Evolutionary conservation across 2,888 invertebrate genomes (phyloP), one percentile per base, ranked within the genome.

Genomic region (Drosophila sordidula): DNA sequence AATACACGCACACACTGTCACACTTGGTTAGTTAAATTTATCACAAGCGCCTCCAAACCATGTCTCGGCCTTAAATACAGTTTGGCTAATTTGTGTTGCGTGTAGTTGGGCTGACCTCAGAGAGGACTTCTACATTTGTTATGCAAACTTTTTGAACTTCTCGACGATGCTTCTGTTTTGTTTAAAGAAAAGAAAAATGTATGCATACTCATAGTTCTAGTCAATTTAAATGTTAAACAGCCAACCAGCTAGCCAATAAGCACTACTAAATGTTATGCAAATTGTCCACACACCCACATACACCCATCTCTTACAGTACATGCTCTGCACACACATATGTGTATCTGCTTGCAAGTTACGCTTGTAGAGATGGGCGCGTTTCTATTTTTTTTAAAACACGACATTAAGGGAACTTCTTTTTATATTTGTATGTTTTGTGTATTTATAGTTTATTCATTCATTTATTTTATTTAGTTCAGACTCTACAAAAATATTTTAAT

Each of bases 141-240:
- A 55, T 46, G 54, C 55, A 55, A 74, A 61, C 14, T 61, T 55
- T 41, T 25, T 22, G 34, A 11, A 16, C 32, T 47, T 25, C 34
- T 22, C 36, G 14, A 42, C 71, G 63, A 62, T 71, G 16, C 41
- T 22, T 32, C 12, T 25, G n/a, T 36, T 42, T 26, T 18, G 14
- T 11, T 47, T 47, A 16, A 44, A 14, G 8, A n/a, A 41, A 32
- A 18, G 22, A 39, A 34, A 22, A 54, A 12, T 34, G 9, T 49
- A 51, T 50, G 34, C 22, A 52, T 38, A 18, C 26, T 14, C 16
- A 64, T 42, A 45, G 55, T 49, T 58, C 51, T 32, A 52, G 51
- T 47, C 73, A 72, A 78, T 78, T 78, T 82, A 70, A 70, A 78
- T 78, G 79, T 70, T 75, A 78, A 77, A 49, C 80, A 79, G 75